Evolutionary conservation across 2,888 invertebrate species (phyloP).

Genomic region (Euphydryas editha): DNA sequence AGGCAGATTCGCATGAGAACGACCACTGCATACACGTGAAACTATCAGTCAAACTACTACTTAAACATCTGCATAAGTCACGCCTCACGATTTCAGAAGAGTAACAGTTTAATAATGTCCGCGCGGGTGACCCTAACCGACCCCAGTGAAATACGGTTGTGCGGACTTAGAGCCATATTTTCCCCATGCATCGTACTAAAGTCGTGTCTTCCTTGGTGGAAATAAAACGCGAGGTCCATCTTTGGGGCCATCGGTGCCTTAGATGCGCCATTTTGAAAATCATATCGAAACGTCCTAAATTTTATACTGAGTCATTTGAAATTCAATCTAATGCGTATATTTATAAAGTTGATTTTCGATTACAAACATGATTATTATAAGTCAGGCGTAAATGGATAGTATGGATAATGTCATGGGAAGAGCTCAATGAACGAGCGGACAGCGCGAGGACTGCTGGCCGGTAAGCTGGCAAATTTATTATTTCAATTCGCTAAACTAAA

Average conservation of each 20-base stretch:
- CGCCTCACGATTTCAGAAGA: constrained; percentile 75
- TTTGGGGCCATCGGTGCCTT: constrained; percentile 81
- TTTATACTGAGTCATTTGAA: neutral
- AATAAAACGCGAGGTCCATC: constrained; percentile 83
- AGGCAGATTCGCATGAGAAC: constrained; percentile 77
- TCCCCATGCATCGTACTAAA: constrained; percentile 78
- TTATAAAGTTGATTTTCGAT: constrained; percentile 33
- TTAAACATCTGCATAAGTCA: constrained; percentile 83
- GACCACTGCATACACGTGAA: constrained; percentile 75
- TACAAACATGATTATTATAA: constrained; percentile 42
- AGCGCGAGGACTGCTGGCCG: constrained; percentile 79
- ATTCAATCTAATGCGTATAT: neutral
- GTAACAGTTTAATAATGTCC: constrained; percentile 84
- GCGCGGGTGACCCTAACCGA: constrained; percentile 73
- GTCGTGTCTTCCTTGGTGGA: constrained; percentile 83
- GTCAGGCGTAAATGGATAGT: constrained; percentile 50
- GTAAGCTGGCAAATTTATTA: constrained; percentile 63
- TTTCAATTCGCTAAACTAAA: constrained; percentile 53
- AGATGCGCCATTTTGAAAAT: constrained; percentile 74
- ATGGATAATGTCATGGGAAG: constrained; percentile 83
- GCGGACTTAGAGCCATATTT: constrained; percentile 80
- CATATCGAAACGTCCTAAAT: constrained; percentile 51
- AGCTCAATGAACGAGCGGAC: constrained; percentile 82
- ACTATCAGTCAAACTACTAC: constrained; percentile 81
- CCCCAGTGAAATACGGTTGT: constrained; percentile 80